Conservation (phyloP, 2,888 invertebrate genomes). For the Agonum fuliginosum region DNA sequence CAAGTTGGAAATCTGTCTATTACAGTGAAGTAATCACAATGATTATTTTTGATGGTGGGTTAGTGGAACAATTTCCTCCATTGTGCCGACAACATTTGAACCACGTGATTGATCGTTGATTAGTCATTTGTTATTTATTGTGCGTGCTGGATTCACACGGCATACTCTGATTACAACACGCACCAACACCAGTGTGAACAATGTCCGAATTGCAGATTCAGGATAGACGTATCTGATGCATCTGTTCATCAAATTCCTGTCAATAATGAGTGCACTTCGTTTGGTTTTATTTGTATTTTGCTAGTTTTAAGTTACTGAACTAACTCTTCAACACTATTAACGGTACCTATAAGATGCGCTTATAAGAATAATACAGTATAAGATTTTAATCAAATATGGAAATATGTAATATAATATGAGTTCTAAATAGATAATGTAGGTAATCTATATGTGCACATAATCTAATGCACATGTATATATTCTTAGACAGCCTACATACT, state of each 20-base stretch:
- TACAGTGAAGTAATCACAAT: constrained; percentile 23
- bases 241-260: neutral
- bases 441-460: too few relatives aligned
- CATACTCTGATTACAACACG: constrained; percentile 18
- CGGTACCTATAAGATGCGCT: too few relatives aligned
- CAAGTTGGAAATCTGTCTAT: constrained; percentile 9
- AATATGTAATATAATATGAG: too few relatives aligned
- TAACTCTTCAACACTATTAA: too few relatives aligned
- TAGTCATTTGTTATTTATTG: constrained; percentile 43
- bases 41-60: constrained; percentile 14
- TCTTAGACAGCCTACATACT: too few relatives aligned
- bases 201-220: constrained; percentile 15
- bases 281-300: constrained; percentile 13
- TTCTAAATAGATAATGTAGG: too few relatives aligned
- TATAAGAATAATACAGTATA: too few relatives aligned
- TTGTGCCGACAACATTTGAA: constrained; percentile 32
- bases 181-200: neutral
- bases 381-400: too few relatives aligned
- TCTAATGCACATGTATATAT: too few relatives aligned
- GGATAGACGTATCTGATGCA: neutral
- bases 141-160: constrained; percentile 35
- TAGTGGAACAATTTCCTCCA: constrained; percentile 23
- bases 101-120: constrained; percentile 35
- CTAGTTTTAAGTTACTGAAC: constrained; percentile 19
- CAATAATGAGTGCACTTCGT: neutral